A percentile compares a stretch with the other conserved stretches of the same genome.
These are phyloP conservation scores for Chitala chitala DNA, from an alignment of 2,113 vertebrate genomes.

Conservation along the genomic window DNA sequence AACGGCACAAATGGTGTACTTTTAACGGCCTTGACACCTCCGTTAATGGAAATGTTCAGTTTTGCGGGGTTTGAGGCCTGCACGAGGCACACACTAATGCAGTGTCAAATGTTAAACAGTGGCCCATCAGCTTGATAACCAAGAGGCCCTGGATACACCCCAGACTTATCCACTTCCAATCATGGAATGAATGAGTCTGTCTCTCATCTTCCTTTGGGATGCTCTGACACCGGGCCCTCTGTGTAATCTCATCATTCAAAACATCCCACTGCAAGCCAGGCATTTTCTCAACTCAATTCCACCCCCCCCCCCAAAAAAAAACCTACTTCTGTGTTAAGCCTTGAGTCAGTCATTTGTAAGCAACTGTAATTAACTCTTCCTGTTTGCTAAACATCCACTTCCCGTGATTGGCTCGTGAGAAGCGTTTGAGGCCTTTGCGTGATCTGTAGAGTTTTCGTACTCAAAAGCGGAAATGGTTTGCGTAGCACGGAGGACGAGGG, in stretches of 20 bases:
- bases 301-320: neutral
- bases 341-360: conserved; percentile 10
- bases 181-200: conserved; percentile 9
- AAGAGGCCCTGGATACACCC: neutral
- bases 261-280: neutral
- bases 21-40: conserved; percentile 3
- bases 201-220: neutral
- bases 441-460: neutral
- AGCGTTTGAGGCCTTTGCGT: neutral
- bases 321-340: neutral
- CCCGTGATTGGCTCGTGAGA: neutral
- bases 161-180: conserved; percentile 16
- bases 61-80: neutral
- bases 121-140: neutral
- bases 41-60: neutral
- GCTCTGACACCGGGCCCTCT: neutral
- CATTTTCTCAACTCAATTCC: too few relatives aligned
- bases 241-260: conserved; percentile 19
- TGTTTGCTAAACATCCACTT: neutral
- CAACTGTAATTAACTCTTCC: neutral
- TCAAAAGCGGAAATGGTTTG: neutral
- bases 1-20: too few relatives aligned
- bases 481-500: neutral
- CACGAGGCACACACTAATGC: neutral
- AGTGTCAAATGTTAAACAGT: neutral